Evolutionary conservation across 2,797 vertebrate genomes (phyloP).

Genomic region (Myripristis murdjan): DNA sequence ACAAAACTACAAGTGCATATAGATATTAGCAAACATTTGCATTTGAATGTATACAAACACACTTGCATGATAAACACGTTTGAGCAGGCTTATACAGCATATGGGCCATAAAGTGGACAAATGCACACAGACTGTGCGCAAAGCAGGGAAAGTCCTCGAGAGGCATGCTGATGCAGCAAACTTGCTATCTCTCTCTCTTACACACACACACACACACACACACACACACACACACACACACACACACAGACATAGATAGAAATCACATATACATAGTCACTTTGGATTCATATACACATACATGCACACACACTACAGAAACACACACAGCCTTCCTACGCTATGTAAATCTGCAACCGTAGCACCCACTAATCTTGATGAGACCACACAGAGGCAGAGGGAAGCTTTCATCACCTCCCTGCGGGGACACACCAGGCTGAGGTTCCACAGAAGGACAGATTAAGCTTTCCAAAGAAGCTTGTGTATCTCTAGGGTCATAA

Average conservation of each 20-base stretch:
- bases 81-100: slow-evolving; percentile 30
- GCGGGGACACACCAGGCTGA: slow-evolving; percentile 28
- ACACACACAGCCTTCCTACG: slow-evolving; percentile 38
- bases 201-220: slow-evolving; percentile 3
- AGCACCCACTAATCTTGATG: slow-evolving; percentile 59
- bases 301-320: slow-evolving; percentile 9
- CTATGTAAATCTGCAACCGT: slow-evolving; percentile 56
- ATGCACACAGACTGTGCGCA: slow-evolving; percentile 13
- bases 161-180: slow-evolving; percentile 20
- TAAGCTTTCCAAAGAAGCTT: slow-evolving; percentile 48
- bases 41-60: slow-evolving; percentile 31
- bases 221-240: slow-evolving; percentile 18
- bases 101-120: slow-evolving; percentile 31
- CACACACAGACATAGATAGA: too few relatives aligned
- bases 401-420: slow-evolving; percentile 51
- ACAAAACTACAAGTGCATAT: slow-evolving; percentile 1
- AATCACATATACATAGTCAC: not conserved
- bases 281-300: not conserved
- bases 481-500: slow-evolving; percentile 53
- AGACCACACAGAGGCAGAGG: slow-evolving; percentile 47
- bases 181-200: slow-evolving; percentile 12
- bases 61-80: slow-evolving; percentile 33
- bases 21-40: slow-evolving; percentile 24
- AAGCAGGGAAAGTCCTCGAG: slow-evolving; percentile 24
- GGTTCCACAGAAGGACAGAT: slow-evolving; percentile 50